Conservation (phyloP, 2,888 invertebrate species). For the Drepanosiphum platanoidis region DNA sequence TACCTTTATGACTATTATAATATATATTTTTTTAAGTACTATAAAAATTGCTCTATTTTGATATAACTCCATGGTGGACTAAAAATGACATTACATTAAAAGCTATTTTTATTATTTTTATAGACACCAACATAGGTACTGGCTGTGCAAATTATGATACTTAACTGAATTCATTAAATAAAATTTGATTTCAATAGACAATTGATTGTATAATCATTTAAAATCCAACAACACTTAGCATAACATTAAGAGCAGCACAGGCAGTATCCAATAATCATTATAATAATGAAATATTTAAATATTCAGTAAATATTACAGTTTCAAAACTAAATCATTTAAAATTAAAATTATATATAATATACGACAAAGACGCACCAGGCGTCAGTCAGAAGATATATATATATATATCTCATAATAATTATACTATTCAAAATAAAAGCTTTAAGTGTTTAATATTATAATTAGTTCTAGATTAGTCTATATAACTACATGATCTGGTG, state of each 20-base stretch:
- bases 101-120: not conserved
- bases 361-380: not conserved
- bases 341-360: not conserved
- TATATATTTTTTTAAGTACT: conserved; percentile 22
- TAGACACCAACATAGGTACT: not conserved
- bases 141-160: not conserved
- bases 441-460: conserved; percentile 27
- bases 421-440: conserved; percentile 15
- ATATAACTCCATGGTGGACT: conserved; percentile 2
- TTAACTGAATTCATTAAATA: not conserved
- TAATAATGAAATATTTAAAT: not conserved
- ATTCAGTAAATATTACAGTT: not conserved
- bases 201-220: conserved; percentile 12
- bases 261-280: not conserved
- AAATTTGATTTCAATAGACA: not conserved
- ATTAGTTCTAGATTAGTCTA: conserved; percentile 29
- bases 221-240: not conserved
- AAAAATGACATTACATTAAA: not conserved
- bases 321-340: conserved; percentile 20
- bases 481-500: conserved; percentile 5
- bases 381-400: not conserved
- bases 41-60: conserved; percentile 15
- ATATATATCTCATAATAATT: conserved; percentile 3
- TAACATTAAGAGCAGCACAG: conserved; percentile 27
- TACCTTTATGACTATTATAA: not conserved